phyloP scores from a whole-genome alignment of 2,113 vertebrate genomes.

The Toxotes chatareus region DNA sequence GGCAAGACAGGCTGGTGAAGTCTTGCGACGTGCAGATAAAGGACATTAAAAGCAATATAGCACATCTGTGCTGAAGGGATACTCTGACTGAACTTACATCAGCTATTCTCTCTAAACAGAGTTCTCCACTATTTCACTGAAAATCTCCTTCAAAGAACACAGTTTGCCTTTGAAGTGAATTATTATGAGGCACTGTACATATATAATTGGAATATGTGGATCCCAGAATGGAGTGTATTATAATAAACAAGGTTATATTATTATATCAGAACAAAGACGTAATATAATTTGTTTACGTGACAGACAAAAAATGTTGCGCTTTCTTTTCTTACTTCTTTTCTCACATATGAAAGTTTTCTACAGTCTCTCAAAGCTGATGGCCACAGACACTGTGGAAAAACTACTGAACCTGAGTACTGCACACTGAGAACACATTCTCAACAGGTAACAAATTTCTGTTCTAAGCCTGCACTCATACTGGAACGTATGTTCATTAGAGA shows the following conservation, averaged over 20 bases:
- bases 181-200: constrained; percentile 21
- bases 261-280: neutral
- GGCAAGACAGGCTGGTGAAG: constrained; percentile 13
- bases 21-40: constrained; percentile 39
- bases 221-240: neutral
- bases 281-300: neutral
- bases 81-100: constrained; percentile 56
- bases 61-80: constrained; percentile 35
- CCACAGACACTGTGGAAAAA: neutral
- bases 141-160: constrained; percentile 32
- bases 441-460: constrained; percentile 30
- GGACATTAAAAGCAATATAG: constrained; percentile 59
- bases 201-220: constrained; percentile 7
- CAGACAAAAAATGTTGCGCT: neutral
- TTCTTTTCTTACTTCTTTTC: neutral
- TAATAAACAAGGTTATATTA: constrained; percentile 5
- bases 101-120: constrained; percentile 57
- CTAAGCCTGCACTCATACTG: neutral
- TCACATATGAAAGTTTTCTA: neutral
- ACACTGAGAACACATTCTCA: constrained; percentile 1
- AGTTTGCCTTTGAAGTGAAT: constrained; percentile 46
- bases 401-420: neutral
- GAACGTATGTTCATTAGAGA: constrained; percentile 69
- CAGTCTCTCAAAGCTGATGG: neutral
- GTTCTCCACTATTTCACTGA: constrained; percentile 10